Evolutionary conservation across 2,113 vertebrate species (phyloP).

Genomic region (Calyptomena viridis): DNA sequence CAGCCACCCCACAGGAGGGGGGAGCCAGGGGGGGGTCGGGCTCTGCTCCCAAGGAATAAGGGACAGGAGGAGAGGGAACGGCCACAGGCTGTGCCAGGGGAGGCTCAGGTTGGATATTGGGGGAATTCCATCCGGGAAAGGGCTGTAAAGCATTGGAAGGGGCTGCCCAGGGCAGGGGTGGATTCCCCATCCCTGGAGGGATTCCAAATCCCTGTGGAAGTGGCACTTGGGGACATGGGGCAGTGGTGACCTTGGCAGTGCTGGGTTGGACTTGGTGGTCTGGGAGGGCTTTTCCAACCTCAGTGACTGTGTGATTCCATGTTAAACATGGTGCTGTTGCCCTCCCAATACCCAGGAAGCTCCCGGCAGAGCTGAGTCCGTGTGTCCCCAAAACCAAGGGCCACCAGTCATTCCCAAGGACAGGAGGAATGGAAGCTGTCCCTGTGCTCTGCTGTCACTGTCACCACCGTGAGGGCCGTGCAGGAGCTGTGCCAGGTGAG

Average conservation of each 20-base stretch:
- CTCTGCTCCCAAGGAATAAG: neutral
- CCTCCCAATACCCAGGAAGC: neutral
- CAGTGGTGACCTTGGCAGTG: neutral
- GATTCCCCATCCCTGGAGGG: neutral
- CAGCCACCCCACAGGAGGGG: neutral
- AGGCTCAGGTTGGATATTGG: neutral
- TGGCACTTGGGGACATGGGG: neutral
- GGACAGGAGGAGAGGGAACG: neutral
- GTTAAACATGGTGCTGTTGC: neutral
- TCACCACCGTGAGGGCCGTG: neutral
- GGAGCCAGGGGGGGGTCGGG: neutral
- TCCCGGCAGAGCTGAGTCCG: neutral
- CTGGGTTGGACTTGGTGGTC: neutral
- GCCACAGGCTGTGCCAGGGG: neutral
- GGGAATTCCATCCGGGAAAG: neutral
- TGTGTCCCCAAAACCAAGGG: neutral
- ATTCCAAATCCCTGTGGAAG: neutral
- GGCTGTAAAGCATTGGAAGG: fast-evolving
- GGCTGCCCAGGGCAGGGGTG: neutral
- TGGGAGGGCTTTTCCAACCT: neutral
- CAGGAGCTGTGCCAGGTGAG: neutral
- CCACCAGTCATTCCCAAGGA: neutral
- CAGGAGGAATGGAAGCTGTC: neutral
- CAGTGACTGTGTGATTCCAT: neutral
- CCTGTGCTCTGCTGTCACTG: neutral